phyloP scores from a whole-genome alignment of 2,888 invertebrate species.

The Chromoteleia sp. region DNA sequence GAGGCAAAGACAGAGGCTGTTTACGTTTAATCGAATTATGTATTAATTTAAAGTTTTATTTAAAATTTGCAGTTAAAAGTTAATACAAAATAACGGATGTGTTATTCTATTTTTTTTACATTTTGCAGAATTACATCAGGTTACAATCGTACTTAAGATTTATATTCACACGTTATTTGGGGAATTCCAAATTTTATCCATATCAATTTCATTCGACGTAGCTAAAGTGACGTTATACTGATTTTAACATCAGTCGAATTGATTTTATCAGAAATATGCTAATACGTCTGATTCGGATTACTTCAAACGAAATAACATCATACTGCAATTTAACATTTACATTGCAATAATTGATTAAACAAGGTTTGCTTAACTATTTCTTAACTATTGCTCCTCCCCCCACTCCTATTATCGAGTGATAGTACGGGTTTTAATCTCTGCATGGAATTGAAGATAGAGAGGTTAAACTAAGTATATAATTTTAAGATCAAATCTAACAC shows the following conservation, averaged over 20 bases:
- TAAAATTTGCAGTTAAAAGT: too few species aligned
- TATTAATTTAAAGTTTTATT: too few species aligned
- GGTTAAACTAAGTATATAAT: not conserved
- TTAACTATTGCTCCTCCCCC: conserved; percentile 1
- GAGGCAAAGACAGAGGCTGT: not conserved
- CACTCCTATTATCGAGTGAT: conserved; percentile 8
- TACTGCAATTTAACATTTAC: conserved; percentile 4
- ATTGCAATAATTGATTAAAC: conserved; percentile 2
- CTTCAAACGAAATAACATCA: not conserved
- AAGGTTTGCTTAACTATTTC: not conserved
- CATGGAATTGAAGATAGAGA: not conserved
- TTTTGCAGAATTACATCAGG: too few species aligned
- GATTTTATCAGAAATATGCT: not conserved
- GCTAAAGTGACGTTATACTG: too few species aligned
- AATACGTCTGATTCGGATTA: not conserved
- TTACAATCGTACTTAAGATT: too few species aligned
- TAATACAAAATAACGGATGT: too few species aligned
- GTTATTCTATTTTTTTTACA: too few species aligned
- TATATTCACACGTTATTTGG: too few species aligned
- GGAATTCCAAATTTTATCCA: too few species aligned
- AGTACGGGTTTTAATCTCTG: not conserved
- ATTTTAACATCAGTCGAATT: not conserved
- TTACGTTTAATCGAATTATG: too few species aligned
- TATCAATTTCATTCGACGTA: too few species aligned
- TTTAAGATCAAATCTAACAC: not conserved